Conservation (phyloP, 2,797 vertebrate genomes). For the Crocidura indochinensis region DNA sequence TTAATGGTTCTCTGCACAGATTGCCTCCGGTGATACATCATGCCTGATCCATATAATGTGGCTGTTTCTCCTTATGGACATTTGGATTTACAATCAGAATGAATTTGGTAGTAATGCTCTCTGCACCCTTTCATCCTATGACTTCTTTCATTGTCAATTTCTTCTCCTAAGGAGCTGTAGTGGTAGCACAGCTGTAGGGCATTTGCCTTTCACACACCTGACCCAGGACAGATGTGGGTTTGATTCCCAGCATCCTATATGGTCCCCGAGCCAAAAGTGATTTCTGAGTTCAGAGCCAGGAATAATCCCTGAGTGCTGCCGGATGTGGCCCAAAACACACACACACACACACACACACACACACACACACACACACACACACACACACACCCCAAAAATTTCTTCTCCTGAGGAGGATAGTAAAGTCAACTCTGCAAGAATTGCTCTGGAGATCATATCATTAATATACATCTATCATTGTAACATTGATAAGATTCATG, state of each 20-base stretch:
- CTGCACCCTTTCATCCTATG: not conserved
- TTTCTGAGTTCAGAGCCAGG: no score
- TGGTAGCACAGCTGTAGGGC: no score
- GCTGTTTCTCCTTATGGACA: not conserved
- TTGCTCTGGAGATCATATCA: not conserved
- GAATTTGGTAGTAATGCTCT: not conserved
- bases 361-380: no score
- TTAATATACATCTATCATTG: not conserved
- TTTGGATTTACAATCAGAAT: not conserved
- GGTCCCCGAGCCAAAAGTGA: no score
- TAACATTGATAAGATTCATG: no score
- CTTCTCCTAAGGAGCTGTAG: not conserved
- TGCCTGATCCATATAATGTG: not conserved
- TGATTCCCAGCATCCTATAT: no score
- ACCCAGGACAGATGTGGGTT: no score
- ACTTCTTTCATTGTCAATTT: conserved; percentile 8
- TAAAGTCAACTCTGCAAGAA: not conserved
- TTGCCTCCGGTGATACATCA: not conserved
- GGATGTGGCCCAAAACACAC: no score
- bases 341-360: no score
- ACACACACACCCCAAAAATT: not conserved
- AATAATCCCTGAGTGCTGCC: no score
- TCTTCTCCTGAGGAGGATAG: not conserved
- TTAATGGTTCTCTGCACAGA: not conserved
- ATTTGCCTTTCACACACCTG: no score